These are phyloP conservation scores for Oscarella lobularis DNA, from an alignment of 37 sponge, comb jelly and placozoan genomes.

Conservation along the genomic window DNA sequence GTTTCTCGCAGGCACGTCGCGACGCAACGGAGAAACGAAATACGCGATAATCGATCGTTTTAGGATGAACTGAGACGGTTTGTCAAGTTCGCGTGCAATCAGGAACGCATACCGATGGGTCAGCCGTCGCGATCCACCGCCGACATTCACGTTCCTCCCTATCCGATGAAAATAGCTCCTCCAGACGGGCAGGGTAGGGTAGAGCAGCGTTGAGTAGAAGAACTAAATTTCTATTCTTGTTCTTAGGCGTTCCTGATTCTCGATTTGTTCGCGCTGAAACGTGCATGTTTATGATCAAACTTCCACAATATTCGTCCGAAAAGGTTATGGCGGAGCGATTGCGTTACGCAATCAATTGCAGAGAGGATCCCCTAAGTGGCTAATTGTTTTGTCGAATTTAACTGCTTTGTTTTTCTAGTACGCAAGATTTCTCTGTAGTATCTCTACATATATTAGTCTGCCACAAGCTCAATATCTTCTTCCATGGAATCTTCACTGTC, in stretches of 20 bases:
- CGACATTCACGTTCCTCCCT: slow-evolving; percentile 75
- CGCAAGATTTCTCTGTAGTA: too few relatives aligned
- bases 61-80: slow-evolving; percentile 89
- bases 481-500: too few relatives aligned
- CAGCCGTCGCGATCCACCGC: slow-evolving; percentile 51
- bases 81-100: slow-evolving; percentile 98
- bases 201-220: too few relatives aligned
- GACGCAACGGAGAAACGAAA: background rate
- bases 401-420: too few relatives aligned
- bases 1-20: slow-evolving; percentile 56
- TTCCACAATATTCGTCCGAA: slow-evolving; percentile 80
- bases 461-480: too few relatives aligned
- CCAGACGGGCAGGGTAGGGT: slow-evolving; percentile 65
- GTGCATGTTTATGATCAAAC: slow-evolving; percentile 94
- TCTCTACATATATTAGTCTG: too few relatives aligned
- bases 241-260: slow-evolving; percentile 57
- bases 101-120: slow-evolving; percentile 89
- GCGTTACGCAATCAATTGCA: slow-evolving; percentile 76
- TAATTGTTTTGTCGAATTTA: too few relatives aligned
- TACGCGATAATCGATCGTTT: background rate
- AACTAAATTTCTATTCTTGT: too few relatives aligned
- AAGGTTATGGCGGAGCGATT: slow-evolving; percentile 75
- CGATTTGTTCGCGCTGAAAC: slow-evolving; percentile 91
- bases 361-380: slow-evolving; percentile 94
- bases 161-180: slow-evolving; percentile 95